Conservation (phyloP, 2,888 invertebrate species). For the Epistrophella euchroma region DNA sequence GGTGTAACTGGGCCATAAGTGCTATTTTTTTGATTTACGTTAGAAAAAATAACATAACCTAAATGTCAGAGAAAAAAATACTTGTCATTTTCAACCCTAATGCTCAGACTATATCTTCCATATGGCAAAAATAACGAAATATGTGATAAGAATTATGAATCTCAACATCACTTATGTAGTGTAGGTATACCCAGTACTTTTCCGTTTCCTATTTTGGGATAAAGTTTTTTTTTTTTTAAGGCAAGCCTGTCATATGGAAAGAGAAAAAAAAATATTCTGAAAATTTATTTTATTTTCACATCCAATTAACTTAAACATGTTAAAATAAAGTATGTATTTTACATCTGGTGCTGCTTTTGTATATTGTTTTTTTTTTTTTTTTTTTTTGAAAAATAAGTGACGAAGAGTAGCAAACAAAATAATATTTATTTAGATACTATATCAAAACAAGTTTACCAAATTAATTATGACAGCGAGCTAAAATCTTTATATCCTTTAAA, state of each 20-base stretch:
- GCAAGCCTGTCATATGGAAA: neutral
- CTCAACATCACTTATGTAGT: neutral
- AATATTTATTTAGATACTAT: neutral
- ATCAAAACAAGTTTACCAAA: neutral
- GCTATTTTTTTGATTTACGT: no score
- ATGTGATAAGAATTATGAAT: neutral
- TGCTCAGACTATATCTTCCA: neutral
- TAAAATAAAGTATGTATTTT: neutral
- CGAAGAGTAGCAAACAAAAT: neutral
- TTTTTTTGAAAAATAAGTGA: neutral
- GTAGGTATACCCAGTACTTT: conserved; percentile 18
- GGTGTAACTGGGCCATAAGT: no score
- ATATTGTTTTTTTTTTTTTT: neutral
- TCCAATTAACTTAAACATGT: neutral
- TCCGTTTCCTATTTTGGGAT: conserved; percentile 1
- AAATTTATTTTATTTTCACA: neutral
- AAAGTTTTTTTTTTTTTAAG: neutral
- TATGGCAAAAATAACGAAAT: neutral
- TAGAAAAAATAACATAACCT: no score
- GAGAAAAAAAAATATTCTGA: neutral
- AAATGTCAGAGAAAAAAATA: no score
- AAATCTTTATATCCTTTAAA: neutral
- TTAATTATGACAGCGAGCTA: neutral
- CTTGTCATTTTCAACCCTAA: neutral
- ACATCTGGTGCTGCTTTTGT: conserved; percentile 1